Evolutionary conservation across 1,140 invertebrate species (phyloP).

Genomic region (Cherax destructor): DNA sequence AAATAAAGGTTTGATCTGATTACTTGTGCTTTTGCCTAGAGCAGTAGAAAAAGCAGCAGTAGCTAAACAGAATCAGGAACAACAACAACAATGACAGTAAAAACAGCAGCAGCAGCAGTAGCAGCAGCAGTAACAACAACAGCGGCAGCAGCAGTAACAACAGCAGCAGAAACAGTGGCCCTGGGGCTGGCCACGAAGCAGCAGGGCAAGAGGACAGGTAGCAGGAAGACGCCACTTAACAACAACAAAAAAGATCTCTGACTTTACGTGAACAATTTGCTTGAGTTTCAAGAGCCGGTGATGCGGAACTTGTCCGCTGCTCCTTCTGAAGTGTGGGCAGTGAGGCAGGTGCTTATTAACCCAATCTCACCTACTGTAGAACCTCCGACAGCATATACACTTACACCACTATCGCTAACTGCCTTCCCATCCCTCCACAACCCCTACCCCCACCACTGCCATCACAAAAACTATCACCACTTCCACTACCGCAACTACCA

Average conservation of each 20-base stretch:
- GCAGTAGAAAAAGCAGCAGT: too few species aligned
- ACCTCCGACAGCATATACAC: too few species aligned
- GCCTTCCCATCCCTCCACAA: not conserved
- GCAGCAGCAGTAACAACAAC: not conserved
- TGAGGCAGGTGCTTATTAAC: too few species aligned
- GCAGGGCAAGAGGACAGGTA: conserved; percentile 1
- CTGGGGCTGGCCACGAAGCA: not conserved
- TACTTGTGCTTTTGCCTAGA: too few species aligned
- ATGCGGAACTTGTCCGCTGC: not conserved
- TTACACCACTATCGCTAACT: not conserved
- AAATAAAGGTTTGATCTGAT: too few species aligned
- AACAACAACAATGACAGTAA: not conserved
- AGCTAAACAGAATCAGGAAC: too few species aligned
- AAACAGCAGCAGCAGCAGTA: not conserved
- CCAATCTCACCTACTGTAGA: too few species aligned
- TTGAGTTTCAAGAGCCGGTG: not conserved
- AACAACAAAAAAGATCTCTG: not conserved
- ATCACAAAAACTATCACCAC: not conserved
- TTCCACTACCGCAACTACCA: not conserved
- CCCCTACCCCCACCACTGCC: not conserved
- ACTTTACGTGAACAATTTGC: conserved; percentile 1
- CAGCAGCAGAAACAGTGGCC: not conserved
- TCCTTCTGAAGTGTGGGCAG: too few species aligned
- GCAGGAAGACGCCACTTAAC: not conserved
- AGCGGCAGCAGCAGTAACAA: not conserved